Evolutionary conservation across 2,797 vertebrate species (phyloP).

Genomic region (Pseudotriccus pelzelni): DNA sequence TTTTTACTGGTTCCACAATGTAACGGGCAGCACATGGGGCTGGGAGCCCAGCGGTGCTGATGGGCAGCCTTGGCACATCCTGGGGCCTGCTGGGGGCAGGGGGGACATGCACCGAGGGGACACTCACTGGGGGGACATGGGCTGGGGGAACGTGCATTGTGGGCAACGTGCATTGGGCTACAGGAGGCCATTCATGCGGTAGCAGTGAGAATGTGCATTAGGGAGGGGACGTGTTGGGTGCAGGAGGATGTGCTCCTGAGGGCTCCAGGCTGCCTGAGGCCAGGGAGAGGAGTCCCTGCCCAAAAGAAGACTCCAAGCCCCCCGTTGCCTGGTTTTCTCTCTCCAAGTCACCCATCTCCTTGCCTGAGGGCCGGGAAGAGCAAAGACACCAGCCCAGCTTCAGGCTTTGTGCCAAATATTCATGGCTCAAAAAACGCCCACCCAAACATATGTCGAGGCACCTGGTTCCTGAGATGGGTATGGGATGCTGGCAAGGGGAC

Average conservation of each 20-base stretch:
- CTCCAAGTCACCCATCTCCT: fast-evolving
- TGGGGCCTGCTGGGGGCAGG: background rate
- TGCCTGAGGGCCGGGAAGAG: background rate
- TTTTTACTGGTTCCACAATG: background rate
- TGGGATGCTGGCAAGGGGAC: fast-evolving
- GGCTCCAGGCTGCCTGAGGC: background rate
- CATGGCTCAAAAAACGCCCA: background rate
- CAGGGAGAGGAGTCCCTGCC: background rate
- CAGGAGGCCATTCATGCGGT: fast-evolving
- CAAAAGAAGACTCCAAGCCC: background rate
- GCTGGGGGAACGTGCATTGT: background rate
- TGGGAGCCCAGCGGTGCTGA: background rate
- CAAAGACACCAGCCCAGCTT: background rate
- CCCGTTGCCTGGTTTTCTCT: background rate
- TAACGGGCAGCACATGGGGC: background rate
- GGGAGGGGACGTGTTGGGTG: fast-evolving
- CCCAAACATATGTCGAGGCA: background rate
- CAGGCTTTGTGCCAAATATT: background rate
- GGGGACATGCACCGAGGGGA: fast-evolving
- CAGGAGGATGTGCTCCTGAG: background rate
- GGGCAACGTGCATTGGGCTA: fast-evolving
- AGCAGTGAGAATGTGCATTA: fast-evolving
- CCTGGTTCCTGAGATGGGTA: background rate
- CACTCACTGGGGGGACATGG: background rate
- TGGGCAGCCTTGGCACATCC: background rate